phyloP scores from a whole-genome alignment of 1,140 invertebrate species.

The Sinonovacula constricta region DNA sequence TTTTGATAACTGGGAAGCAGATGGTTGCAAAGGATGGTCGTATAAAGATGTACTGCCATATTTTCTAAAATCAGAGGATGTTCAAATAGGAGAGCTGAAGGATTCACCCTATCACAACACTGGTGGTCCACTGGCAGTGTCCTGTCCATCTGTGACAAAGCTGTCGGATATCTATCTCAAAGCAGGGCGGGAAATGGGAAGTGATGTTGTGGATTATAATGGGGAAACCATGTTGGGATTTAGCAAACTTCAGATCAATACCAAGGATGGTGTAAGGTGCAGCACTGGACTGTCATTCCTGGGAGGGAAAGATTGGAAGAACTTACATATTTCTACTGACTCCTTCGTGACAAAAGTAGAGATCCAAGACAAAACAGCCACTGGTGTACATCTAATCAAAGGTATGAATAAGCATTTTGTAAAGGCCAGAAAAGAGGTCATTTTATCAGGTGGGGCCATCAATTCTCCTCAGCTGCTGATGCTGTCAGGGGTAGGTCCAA shows the following conservation, averaged over 20 bases:
- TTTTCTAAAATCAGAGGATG: too few relatives aligned
- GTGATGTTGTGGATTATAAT: slow-evolving; percentile 74
- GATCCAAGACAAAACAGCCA: slow-evolving; percentile 21
- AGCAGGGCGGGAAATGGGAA: slow-evolving; percentile 55
- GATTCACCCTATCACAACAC: slow-evolving; percentile 24
- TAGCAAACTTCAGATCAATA: slow-evolving; percentile 18
- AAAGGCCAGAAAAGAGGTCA: slow-evolving; percentile 27
- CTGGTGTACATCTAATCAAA: slow-evolving; percentile 17
- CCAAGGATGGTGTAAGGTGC: slow-evolving; percentile 10
- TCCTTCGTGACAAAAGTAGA: slow-evolving; percentile 10
- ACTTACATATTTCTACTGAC: slow-evolving; percentile 13
- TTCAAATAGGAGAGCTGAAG: slow-evolving; percentile 8
- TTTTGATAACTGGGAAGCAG: slow-evolving; percentile 87
- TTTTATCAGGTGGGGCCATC: slow-evolving; percentile 86
- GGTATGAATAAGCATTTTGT: slow-evolving; percentile 25
- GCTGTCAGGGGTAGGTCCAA: slow-evolving; percentile 92
- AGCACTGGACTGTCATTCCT: slow-evolving; percentile 12
- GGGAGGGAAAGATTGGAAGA: not conserved
- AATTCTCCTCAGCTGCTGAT: slow-evolving; percentile 93
- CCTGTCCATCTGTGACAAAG: not conserved
- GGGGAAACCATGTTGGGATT: slow-evolving; percentile 24
- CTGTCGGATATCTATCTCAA: not conserved
- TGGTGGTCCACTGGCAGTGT: slow-evolving; percentile 27
- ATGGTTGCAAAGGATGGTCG: slow-evolving; percentile 36
- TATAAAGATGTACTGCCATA: slow-evolving; percentile 49